These are phyloP conservation scores for Xiphorhynchus erythropygius DNA, from an alignment of 2,797 vertebrate genomes.

Conservation along the genomic window DNA sequence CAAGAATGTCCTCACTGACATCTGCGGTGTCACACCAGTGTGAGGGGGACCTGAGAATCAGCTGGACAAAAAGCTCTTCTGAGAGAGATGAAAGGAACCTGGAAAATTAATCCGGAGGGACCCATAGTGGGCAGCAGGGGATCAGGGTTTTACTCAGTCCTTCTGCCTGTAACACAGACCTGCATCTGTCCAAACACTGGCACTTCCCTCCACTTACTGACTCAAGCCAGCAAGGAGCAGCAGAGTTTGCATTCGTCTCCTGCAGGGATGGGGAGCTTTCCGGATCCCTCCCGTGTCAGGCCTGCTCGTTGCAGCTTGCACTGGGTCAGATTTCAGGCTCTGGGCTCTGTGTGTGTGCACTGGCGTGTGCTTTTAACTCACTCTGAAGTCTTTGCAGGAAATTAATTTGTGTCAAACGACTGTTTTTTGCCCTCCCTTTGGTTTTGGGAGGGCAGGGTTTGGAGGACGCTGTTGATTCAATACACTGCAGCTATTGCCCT, in stretches of 20 bases:
- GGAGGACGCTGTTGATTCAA: background rate
- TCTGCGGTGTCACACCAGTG: background rate
- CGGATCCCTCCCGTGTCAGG: background rate
- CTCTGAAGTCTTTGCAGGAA: constrained; percentile 20
- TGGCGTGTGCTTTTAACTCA: background rate
- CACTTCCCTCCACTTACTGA: background rate
- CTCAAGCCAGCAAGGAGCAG: background rate
- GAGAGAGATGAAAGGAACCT: background rate
- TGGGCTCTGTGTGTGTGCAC: background rate
- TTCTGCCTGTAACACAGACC: background rate
- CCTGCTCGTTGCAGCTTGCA: background rate
- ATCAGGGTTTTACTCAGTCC: background rate
- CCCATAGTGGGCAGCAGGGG: background rate
- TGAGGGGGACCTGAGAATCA: background rate
- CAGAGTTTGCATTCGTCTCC: background rate
- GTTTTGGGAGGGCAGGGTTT: background rate
- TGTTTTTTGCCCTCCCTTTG: background rate
- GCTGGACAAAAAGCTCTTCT: background rate
- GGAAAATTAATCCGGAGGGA: background rate
- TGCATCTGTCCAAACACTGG: background rate
- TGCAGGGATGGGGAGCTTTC: background rate
- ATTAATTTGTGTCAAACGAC: background rate
- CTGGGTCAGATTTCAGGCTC: background rate
- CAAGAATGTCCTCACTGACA: background rate
- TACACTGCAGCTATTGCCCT: background rate